A percentile compares a stretch with the other conserved stretches of the same genome.
Conservation (phyloP, 2,113 vertebrate genomes). For the Zingel zingel region DNA sequence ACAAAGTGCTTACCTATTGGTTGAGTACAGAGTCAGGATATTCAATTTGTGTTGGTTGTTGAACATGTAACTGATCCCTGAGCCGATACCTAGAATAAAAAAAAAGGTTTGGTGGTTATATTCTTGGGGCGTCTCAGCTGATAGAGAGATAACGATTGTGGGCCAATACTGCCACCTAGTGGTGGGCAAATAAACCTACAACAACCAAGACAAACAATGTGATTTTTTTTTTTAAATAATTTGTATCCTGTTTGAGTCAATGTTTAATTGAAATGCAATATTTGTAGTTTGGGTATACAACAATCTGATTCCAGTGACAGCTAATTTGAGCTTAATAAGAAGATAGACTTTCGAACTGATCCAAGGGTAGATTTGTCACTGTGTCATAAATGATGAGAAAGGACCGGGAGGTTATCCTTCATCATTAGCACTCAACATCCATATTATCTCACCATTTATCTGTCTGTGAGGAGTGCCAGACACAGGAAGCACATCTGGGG, state of each 20-base stretch:
- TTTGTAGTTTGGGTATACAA: neutral
- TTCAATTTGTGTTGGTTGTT: slow-evolving; percentile 79
- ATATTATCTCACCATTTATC: slow-evolving; percentile 86
- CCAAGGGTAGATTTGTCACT: neutral
- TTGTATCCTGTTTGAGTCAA: neutral
- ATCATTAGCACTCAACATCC: neutral
- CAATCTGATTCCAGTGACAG: neutral
- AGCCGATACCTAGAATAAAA: slow-evolving; percentile 70
- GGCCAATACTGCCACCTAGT: slow-evolving; percentile 45
- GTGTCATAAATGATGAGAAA: neutral
- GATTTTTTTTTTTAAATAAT: neutral
- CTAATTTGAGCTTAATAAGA: neutral
- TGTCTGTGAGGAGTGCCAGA: slow-evolving; percentile 89
- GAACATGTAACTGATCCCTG: slow-evolving; percentile 79
- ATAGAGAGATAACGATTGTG: neutral
- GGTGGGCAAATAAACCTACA: slow-evolving; percentile 30
- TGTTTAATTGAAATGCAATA: neutral
- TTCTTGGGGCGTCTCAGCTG: neutral
- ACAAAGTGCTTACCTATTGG: slow-evolving; percentile 65
- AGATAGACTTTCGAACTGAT: neutral
- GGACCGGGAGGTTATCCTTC: neutral
- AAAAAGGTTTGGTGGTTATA: neutral
- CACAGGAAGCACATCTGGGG: slow-evolving; percentile 87
- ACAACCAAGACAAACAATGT: neutral
- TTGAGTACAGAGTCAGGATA: slow-evolving; percentile 80